A percentile compares a stretch with the other conserved stretches of the same genome.
Conservation (phyloP, 1,140 invertebrate genomes). For the Anoplophora glabripennis region DNA sequence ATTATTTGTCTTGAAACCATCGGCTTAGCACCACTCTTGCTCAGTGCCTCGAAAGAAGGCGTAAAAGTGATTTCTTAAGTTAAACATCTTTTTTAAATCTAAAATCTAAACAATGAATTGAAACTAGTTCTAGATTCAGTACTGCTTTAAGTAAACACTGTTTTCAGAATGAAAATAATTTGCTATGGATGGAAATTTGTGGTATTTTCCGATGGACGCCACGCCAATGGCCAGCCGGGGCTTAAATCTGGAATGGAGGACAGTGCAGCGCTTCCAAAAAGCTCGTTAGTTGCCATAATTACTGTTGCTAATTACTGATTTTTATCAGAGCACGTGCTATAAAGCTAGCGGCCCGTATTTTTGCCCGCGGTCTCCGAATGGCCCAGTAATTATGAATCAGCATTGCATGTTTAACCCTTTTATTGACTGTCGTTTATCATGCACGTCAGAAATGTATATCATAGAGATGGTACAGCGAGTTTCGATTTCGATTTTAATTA, state of each 20-base stretch:
- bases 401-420: slow-evolving; percentile 45
- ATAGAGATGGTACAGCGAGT: slow-evolving; percentile 15
- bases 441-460: slow-evolving; percentile 34
- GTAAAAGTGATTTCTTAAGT: too few relatives aligned
- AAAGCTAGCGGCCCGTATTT: slow-evolving; percentile 40
- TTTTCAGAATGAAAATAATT: too few relatives aligned
- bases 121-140: too few relatives aligned
- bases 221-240: background rate
- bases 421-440: slow-evolving; percentile 42
- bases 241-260: slow-evolving; percentile 29
- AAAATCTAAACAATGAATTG: too few relatives aligned
- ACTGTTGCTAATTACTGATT: slow-evolving; percentile 49
- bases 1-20: too few relatives aligned
- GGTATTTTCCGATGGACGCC: too few relatives aligned
- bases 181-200: too few relatives aligned
- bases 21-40: too few relatives aligned
- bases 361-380: slow-evolving; percentile 26
- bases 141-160: too few relatives aligned
- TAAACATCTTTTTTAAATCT: too few relatives aligned
- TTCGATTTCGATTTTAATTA: slow-evolving; percentile 37
- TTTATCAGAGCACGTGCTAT: slow-evolving; percentile 47
- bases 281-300: slow-evolving; percentile 50
- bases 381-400: slow-evolving; percentile 45
- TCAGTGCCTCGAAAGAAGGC: too few relatives aligned
- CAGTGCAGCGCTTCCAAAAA: slow-evolving; percentile 36